Evolutionary conservation across 2,888 invertebrate genomes (phyloP), one percentile per base, ranked within the genome.

Genomic region (Oxyteleia sp.): DNA sequence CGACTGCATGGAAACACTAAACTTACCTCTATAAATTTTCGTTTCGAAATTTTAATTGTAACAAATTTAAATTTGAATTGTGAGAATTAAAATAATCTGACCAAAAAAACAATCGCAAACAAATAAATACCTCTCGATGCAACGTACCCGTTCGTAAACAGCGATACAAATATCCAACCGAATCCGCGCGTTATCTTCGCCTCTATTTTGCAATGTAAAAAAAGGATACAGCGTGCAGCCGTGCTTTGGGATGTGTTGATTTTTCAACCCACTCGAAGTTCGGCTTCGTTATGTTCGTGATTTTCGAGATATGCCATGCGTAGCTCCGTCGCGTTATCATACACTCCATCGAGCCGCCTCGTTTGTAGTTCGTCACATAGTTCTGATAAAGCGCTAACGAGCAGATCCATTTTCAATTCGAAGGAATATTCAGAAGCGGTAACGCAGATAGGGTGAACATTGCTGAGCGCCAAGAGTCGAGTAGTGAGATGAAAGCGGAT

Each of bases 341-440:
- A 26, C 47, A 49, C 55, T 76, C 82, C 35, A 61, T 72, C 68
- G 74, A 72, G 51, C 41, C 55, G 29, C 32, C 78, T 83, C 76
- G 84, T 84, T 80, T 84, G 71, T 59, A 64, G 61, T 71, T 75
- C 69, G 79, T 74, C 74, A 83, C 74, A 79, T 69, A 74, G 74
- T 74, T 74, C 64, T 55, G 79, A 84, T 84, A 83, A 78, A 79
- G 68, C 80, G 85, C 75, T 87, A 86, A 86, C 86, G 84, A 86
- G 85, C 83, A 64, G 82, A 78, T 82, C 75, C 82, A 82, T 81
- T 82, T 84, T 76, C 84, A 66, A 85, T 84, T 78, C 74, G 79
- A 69, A 79, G 83, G 84, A 86, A 86, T 86, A 87, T 86, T 86
- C 85, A 84, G 84, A 80, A 82, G 85, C 83, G 49, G 59, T 63